Base-by-base conservation (phyloP, 2,888 invertebrate genomes). In the Cancer borealis region DNA sequence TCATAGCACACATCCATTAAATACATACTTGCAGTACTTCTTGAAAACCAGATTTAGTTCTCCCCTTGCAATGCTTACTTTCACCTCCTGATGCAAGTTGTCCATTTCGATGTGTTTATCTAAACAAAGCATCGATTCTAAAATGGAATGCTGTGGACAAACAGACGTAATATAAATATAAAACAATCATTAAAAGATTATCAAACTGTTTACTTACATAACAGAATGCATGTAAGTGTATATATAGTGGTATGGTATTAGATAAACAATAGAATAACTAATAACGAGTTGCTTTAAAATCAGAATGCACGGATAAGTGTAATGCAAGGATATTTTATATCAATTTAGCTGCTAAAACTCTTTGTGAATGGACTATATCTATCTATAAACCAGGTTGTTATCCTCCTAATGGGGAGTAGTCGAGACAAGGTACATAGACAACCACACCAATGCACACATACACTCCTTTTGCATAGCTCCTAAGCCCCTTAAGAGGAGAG, bases 1-100 rank as follows among this genome's bases (percentile, higher is more conserved):
- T 66, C 66, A n/a, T n/a, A 66, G 66, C 21, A n/a, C n/a, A n/a
- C 66, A 66, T n/a, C 39, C 30, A 30, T 17, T 46, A 91, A 14
- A 92, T 46, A 95, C 95, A 93, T 66, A 95, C 95, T 93, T 94
- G 88, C 95, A 95, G 88, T 95, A 95, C 79, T 95, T 95, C 91
- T 95, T 95, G 90, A 95, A 95, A 88, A 95, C 95, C 39, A 92
- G 14, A 45, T 95, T 95, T 91, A 95, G 60, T 26, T 95, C 91
- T 30, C 95, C 95, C 0, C 93, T 89, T 17, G 92, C 92, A 84
- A 94, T 95, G 60, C 95, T 95, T 17, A 54, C 39, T 21, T 95
- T 95, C 30, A 95, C 92, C 88, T 95, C 95, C 39, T 91, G 79
- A 66, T 91, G 30, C 10, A 95, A 92, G 47, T 95, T 95, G 30